These are phyloP conservation scores for Hyles vespertilio DNA, from an alignment of 1,140 invertebrate genomes.

Conservation along the genomic window DNA sequence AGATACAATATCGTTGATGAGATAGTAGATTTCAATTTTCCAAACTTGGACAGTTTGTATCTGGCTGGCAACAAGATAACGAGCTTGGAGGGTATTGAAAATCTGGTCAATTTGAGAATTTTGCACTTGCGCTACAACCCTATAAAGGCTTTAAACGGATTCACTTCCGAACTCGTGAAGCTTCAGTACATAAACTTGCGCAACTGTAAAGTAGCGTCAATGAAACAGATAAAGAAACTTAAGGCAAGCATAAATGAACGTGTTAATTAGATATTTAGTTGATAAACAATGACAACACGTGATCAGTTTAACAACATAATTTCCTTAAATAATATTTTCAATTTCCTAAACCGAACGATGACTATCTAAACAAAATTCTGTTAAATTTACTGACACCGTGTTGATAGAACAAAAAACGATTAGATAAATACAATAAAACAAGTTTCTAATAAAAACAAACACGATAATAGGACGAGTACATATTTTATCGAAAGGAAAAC, in stretches of 20 bases:
- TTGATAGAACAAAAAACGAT: too few relatives aligned
- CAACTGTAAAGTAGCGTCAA: slow-evolving; percentile 68
- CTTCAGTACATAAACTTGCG: slow-evolving; percentile 75
- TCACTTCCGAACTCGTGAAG: slow-evolving; percentile 51
- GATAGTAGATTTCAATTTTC: slow-evolving; percentile 58
- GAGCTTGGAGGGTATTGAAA: slow-evolving; percentile 57
- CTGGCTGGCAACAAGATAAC: slow-evolving; percentile 69
- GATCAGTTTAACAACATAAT: too few relatives aligned
- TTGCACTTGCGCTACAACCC: slow-evolving; percentile 75
- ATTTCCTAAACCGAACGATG: too few relatives aligned
- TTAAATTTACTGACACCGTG: too few relatives aligned
- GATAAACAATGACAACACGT: too few relatives aligned
- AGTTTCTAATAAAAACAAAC: too few relatives aligned
- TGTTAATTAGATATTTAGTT: too few relatives aligned
- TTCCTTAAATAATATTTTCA: too few relatives aligned
- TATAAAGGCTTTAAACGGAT: slow-evolving; percentile 69
- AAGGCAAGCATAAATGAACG: slow-evolving; percentile 31
- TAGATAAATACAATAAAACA: too few relatives aligned
- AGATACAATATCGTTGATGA: slow-evolving; percentile 70
- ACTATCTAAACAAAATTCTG: too few relatives aligned
- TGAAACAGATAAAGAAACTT: slow-evolving; percentile 74
- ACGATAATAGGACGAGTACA: too few relatives aligned
- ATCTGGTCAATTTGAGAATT: slow-evolving; percentile 66
- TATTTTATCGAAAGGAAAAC: too few relatives aligned
- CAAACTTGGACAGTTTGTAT: slow-evolving; percentile 69